phyloP scores from a whole-genome alignment of 2,888 invertebrate species.

The Cephus sareptanus region DNA sequence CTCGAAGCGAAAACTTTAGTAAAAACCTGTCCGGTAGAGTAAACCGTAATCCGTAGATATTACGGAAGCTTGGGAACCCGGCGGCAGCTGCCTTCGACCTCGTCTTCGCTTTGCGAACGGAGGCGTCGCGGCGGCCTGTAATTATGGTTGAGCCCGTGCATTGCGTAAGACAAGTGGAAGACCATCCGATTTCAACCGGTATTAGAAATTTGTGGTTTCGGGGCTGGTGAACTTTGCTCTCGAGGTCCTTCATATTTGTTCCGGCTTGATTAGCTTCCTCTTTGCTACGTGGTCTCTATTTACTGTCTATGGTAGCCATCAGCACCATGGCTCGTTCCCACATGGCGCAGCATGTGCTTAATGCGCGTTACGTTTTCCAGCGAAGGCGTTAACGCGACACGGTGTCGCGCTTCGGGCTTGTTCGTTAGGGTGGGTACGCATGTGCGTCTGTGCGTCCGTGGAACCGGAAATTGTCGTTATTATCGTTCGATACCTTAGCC shows the following conservation, averaged over 20 bases:
- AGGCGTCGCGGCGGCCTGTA: slow-evolving; percentile 9
- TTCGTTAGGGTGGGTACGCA: background rate
- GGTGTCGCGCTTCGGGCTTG: background rate
- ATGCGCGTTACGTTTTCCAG: slow-evolving; percentile 1
- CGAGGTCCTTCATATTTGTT: background rate
- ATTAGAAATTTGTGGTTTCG: background rate
- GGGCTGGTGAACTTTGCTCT: background rate
- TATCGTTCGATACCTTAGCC: background rate
- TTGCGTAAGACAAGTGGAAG: slow-evolving; percentile 18
- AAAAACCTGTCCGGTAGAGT: background rate
- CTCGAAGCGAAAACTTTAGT: slow-evolving; percentile 23
- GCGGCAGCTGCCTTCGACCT: slow-evolving; percentile 50
- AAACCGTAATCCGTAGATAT: slow-evolving; percentile 28
- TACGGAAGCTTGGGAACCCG: slow-evolving; percentile 50
- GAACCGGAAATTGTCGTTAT: background rate
- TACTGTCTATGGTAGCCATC: background rate
- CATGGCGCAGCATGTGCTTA: slow-evolving; percentile 5
- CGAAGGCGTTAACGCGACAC: slow-evolving; percentile 3
- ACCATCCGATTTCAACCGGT: slow-evolving; percentile 40
- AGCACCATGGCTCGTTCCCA: background rate
- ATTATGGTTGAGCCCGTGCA: slow-evolving; percentile 16
- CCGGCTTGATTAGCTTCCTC: background rate
- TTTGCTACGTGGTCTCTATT: background rate
- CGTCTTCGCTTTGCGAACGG: background rate
- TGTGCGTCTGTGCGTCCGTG: background rate